A percentile compares a stretch with the other conserved stretches of the same genome.
These are phyloP conservation scores for Drosophila funebris DNA, from an alignment of 1,140 invertebrate species.

Conservation along the genomic window DNA sequence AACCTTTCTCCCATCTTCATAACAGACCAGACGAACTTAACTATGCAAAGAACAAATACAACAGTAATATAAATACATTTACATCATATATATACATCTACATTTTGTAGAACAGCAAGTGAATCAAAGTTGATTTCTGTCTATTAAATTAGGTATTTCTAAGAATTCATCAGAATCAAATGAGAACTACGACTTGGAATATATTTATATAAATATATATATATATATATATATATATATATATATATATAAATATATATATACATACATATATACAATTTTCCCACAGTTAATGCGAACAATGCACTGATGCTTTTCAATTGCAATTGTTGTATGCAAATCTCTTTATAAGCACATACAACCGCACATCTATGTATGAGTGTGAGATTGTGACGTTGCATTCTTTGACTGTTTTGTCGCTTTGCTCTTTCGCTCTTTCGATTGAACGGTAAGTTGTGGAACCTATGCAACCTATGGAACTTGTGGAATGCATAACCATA, in stretches of 20 bases:
- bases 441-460: neutral
- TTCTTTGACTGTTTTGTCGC: neutral
- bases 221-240: neutral
- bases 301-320: constrained; percentile 3
- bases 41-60: no score
- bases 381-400: neutral
- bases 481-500: neutral
- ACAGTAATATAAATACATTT: no score
- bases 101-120: neutral
- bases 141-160: neutral
- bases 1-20: no score
- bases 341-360: neutral
- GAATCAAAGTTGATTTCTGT: neutral
- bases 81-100: neutral
- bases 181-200: neutral
- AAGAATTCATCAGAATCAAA: neutral
- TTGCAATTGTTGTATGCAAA: constrained; percentile 5
- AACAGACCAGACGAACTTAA: no score
- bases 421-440: neutral
- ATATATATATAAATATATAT: neutral
- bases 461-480: neutral
- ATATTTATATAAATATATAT: neutral
- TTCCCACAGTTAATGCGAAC: neutral
- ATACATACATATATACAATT: neutral
- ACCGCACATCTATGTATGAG: neutral